Percentiles rank a stretch among this genome's conserved stretches.
Evolutionary conservation across 2,888 invertebrate species (phyloP).

Genomic region (Cosmopolites sordidus): DNA sequence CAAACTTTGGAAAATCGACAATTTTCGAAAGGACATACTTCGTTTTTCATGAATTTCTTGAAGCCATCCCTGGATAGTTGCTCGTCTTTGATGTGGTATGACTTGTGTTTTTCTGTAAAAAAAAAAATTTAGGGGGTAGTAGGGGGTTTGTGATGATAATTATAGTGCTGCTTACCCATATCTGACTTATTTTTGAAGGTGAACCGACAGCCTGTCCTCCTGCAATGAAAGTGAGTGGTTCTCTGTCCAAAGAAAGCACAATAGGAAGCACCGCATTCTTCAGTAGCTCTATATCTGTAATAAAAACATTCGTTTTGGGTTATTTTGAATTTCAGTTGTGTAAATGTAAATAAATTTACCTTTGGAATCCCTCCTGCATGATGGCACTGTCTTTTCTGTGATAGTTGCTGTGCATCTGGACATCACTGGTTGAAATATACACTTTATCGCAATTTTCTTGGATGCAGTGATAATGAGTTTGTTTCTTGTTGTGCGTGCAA

Average conservation of each 20-base stretch:
- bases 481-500: slow-evolving; percentile 90
- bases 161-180: slow-evolving; percentile 74
- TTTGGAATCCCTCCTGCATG: slow-evolving; percentile 94
- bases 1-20: slow-evolving; percentile 92
- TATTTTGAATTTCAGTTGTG: not conserved
- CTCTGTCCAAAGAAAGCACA: slow-evolving; percentile 92
- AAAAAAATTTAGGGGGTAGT: slow-evolving; percentile 8
- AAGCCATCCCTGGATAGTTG: slow-evolving; percentile 93
- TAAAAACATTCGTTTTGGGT: not conserved
- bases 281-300: slow-evolving; percentile 83
- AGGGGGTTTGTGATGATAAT: too few relatives aligned
- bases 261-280: slow-evolving; percentile 86
- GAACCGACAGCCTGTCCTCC: slow-evolving; percentile 83
- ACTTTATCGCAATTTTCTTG: slow-evolving; percentile 92
- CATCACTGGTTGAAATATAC: slow-evolving; percentile 97
- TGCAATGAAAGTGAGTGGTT: slow-evolving; percentile 97
- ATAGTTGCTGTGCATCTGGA: slow-evolving; percentile 99
- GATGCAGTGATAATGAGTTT: slow-evolving; percentile 96
- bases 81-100: slow-evolving; percentile 96
- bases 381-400: slow-evolving; percentile 97
- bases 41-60: slow-evolving; percentile 98
- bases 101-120: slow-evolving; percentile 91
- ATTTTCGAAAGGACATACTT: slow-evolving; percentile 84
- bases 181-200: slow-evolving; percentile 99
- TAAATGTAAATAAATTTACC: slow-evolving; percentile 42